Evolutionary conservation across 2,797 vertebrate genomes (phyloP), one percentile per base, ranked within the genome.

Genomic region (Urophycis tenuis): DNA sequence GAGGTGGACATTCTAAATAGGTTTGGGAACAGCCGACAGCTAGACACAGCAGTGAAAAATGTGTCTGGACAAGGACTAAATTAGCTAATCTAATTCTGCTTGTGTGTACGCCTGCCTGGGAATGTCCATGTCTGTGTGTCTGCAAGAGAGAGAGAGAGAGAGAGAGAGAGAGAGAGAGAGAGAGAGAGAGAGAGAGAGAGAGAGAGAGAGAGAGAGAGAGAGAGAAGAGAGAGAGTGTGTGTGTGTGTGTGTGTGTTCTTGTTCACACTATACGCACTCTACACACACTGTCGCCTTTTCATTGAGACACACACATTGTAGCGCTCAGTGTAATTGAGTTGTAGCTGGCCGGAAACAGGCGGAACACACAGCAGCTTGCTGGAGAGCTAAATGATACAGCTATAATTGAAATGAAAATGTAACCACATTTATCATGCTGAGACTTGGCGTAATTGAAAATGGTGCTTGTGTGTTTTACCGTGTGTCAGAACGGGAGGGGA

Each of bases 391-490:
- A 91, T 87, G 86, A 84, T 77, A 76, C 74, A 78, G 19, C 82
- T 73, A 72, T 93, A 92, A 93, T 93, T 93, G 91, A 92, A 93
- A 92, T 92, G 89, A 93, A 92, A 93, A 92, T 88, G 89, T 89
- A 88, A 86, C 90, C 85, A 86, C 92, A 93, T 93, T 91, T 91
- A 92, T 94, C 93, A 93, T 87, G 85, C 83, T 79, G 83, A 85
- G 86, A 79, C 77, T 3, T 19, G 80, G 71, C 82, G 85, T 93
- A 94, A 94, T 92, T 91, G 91, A 93, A 93, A 90, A 89, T 81
- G 84, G 85, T 90, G 85, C 89, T 85, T 90, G 82, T 87, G 78
- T 88, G 74, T 84, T 79, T 72, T 76, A 41, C 79, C 67, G 41
- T 69, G 71, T 70, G 79, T 60, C 75, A 22, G 14, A 49, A 74